Conservation (phyloP, 2,113 vertebrate genomes). For the Lethenteron camtschaticum region DNA sequence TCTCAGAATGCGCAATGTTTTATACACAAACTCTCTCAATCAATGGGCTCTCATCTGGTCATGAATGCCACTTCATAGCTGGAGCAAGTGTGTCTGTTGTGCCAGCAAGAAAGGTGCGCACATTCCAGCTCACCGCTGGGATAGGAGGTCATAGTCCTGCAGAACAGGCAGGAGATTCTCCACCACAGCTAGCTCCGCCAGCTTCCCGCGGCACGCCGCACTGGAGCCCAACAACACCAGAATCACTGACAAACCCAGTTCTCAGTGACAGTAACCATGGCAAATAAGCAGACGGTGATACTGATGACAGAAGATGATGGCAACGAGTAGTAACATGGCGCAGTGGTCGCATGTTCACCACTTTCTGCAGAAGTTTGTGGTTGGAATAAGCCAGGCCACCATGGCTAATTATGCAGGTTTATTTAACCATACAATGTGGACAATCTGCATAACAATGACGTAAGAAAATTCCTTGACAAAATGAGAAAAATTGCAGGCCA, state of each 20-base stretch:
- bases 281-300: neutral
- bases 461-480: too few relatives aligned
- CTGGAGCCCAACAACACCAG: slow-evolving; percentile 18
- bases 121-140: slow-evolving; percentile 32
- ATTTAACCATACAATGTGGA: too few relatives aligned
- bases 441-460: too few relatives aligned
- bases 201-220: slow-evolving; percentile 39
- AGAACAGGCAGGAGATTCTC: slow-evolving; percentile 52
- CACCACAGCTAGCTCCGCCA: slow-evolving; percentile 39
- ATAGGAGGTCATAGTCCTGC: slow-evolving; percentile 51
- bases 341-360: neutral
- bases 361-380: slow-evolving; percentile 13
- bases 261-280: neutral
- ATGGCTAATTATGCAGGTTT: too few relatives aligned
- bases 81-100: neutral
- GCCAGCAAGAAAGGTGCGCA: neutral
- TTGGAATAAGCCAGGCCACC: too few relatives aligned
- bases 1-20: neutral
- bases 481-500: too few relatives aligned
- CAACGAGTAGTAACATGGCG: neutral
- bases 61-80: neutral
- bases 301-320: neutral
- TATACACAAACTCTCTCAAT: neutral
- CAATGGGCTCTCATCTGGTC: neutral
- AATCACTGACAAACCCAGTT: slow-evolving; percentile 4